Evolutionary conservation across 2,797 vertebrate genomes (phyloP).

Genomic region (Spheniscus humboldti): DNA sequence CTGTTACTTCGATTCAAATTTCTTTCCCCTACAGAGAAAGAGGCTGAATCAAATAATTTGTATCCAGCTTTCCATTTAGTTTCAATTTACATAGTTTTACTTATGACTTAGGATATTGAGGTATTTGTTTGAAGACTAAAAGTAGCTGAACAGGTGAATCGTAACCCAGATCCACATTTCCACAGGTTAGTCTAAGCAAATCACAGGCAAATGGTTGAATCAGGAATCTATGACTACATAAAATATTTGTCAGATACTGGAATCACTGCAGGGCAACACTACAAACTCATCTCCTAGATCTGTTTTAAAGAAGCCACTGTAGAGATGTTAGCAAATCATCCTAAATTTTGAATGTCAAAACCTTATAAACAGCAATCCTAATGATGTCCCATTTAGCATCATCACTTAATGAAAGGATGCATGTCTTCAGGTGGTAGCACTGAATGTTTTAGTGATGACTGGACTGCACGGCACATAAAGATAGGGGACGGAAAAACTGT

Average conservation of each 20-base stretch:
- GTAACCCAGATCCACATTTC: neutral
- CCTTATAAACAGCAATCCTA: neutral
- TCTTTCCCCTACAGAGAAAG: neutral
- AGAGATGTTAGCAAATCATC: neutral
- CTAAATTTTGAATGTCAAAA: conserved; percentile 27
- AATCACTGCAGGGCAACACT: neutral
- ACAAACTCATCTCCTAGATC: neutral
- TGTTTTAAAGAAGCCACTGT: neutral
- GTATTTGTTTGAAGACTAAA: neutral
- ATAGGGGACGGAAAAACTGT: neutral
- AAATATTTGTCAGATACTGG: neutral
- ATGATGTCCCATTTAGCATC: neutral
- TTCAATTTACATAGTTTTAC: neutral
- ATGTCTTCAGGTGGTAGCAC: neutral
- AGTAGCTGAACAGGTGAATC: neutral
- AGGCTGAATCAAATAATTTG: neutral
- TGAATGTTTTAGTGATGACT: conserved; percentile 8
- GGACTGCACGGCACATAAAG: neutral
- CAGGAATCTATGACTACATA: neutral
- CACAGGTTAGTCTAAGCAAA: neutral
- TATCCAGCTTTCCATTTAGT: neutral
- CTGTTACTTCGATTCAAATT: neutral
- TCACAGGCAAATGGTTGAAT: neutral
- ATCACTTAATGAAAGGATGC: neutral
- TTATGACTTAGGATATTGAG: neutral